Evolutionary conservation across 2,888 invertebrate species (phyloP).

Genomic region (Zaprionus lineosus): DNA sequence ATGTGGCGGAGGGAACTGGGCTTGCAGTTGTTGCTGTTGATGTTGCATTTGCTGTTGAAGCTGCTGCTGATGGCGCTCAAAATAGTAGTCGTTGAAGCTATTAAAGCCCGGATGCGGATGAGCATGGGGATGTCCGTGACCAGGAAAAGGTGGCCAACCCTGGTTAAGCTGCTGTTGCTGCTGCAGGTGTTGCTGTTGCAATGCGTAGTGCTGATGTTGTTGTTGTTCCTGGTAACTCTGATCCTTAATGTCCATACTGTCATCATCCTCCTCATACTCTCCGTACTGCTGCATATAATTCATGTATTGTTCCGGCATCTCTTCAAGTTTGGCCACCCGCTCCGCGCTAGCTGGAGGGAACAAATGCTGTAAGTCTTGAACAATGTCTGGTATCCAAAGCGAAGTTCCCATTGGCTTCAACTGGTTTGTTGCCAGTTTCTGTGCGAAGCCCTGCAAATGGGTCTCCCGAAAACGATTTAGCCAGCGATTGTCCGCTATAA

Average conservation of each 20-base stretch:
- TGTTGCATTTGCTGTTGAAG: slow-evolving; percentile 63
- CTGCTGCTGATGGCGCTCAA: slow-evolving; percentile 66
- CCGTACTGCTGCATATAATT: slow-evolving; percentile 80
- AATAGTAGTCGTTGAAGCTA: slow-evolving; percentile 65
- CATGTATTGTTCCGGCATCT: slow-evolving; percentile 79
- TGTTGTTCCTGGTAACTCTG: slow-evolving; percentile 72
- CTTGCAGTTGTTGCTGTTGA: slow-evolving; percentile 54
- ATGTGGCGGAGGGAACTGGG: slow-evolving; percentile 52
- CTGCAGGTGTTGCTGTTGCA: slow-evolving; percentile 63
- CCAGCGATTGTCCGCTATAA: slow-evolving; percentile 80
- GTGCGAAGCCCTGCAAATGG: slow-evolving; percentile 78
- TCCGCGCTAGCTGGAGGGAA: slow-evolving; percentile 79
- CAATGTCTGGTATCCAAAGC: slow-evolving; percentile 79
- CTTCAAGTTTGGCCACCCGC: slow-evolving; percentile 76
- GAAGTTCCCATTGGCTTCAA: slow-evolving; percentile 78
- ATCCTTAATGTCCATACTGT: slow-evolving; percentile 65
- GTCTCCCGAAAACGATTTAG: slow-evolving; percentile 80
- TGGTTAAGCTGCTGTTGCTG: slow-evolving; percentile 49
- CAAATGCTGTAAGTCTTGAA: slow-evolving; percentile 76
- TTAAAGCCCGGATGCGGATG: slow-evolving; percentile 59
- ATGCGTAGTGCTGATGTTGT: slow-evolving; percentile 65
- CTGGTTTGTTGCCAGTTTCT: slow-evolving; percentile 77
- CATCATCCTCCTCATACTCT: slow-evolving; percentile 80
- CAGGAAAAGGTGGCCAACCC: slow-evolving; percentile 56
- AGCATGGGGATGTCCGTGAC: slow-evolving; percentile 38